Base-by-base conservation (phyloP, 2,888 invertebrate genomes). In the Camptogramma bilineatum region DNA sequence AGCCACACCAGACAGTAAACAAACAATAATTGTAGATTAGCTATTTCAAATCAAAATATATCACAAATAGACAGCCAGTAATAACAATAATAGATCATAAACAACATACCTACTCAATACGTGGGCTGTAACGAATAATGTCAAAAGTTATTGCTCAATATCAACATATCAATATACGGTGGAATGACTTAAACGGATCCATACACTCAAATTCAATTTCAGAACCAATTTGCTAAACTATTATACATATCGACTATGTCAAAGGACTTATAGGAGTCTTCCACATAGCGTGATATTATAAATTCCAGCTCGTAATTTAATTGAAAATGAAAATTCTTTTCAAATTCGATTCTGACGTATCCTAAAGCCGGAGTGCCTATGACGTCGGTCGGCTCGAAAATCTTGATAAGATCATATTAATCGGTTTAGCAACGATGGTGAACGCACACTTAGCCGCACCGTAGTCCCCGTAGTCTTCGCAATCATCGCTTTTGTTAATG, bases 91-190 rank as follows among this genome's bases (percentile, higher is more conserved):
- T 77, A 70, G 76, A 72, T 76, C 73, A 80, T 82, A 79, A 82
- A 83, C 79, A 80, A 83, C 77, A 73, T 78, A 80, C 81, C 77
- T 74, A 78, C 71, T 77, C 72, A 79, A 72, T 68, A 73, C 81
- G 86, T 85, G 83, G 84, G 83, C 59, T 67, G 78, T 39, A 61
- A 70, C 68, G 72, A 69, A 68, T 79, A 80, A 80, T 79, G 73
- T 73, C 76, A 74, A 80, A 78, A 75, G 68, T 76, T 59, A 62
- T 76, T 79, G 70, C 82, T 69, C 73, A 82, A 83, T 50, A 28
- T 1, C 19, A 21, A 52, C 10, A 16, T 31, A 42, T 7, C 42
- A 48, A 19, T n/a, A 28, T 54, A 42, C 54, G 5, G 9, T 46
- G 10, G 13, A 8, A 13, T 19, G 47, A 52, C 13, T 52, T 34